Evolutionary conservation across 2,888 invertebrate genomes (phyloP).

Genomic region (Timema cristinae): DNA sequence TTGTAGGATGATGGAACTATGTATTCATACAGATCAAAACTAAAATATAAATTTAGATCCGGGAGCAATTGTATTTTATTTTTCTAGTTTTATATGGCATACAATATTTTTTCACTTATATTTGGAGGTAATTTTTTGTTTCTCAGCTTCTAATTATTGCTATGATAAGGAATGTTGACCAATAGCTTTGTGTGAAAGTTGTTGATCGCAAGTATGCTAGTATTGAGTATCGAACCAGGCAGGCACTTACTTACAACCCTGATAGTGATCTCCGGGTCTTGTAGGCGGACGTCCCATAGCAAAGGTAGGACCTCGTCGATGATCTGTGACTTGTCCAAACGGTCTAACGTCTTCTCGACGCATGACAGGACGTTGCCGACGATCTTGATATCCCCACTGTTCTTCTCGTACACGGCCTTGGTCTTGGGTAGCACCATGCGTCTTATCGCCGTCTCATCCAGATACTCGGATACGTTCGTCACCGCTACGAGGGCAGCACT

Average conservation of each 20-base stretch:
- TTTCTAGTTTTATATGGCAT: too few species aligned
- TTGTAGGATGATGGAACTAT: too few species aligned
- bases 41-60: too few species aligned
- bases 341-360: conserved; percentile 74
- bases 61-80: too few species aligned
- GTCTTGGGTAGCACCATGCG: conserved; percentile 79
- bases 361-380: conserved; percentile 74
- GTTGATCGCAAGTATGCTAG: too few species aligned
- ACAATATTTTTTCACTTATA: too few species aligned
- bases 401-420: conserved; percentile 73
- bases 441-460: conserved; percentile 77
- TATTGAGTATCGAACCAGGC: not conserved
- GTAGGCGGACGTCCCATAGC: conserved; percentile 77
- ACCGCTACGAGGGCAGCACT: conserved; percentile 86
- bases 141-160: too few species aligned
- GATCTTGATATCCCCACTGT: conserved; percentile 73
- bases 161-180: too few species aligned
- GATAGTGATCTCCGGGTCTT: conserved; percentile 83
- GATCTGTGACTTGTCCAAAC: conserved; percentile 81
- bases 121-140: too few species aligned
- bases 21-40: too few species aligned
- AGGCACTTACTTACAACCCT: conserved; percentile 87
- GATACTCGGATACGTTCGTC: conserved; percentile 75
- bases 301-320: conserved; percentile 88
- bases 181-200: too few species aligned